Percentiles rank a stretch among this genome's conserved stretches.
These are phyloP conservation scores for Nymphalis polychloros DNA, from an alignment of 2,888 invertebrate species.

Conservation along the genomic window DNA sequence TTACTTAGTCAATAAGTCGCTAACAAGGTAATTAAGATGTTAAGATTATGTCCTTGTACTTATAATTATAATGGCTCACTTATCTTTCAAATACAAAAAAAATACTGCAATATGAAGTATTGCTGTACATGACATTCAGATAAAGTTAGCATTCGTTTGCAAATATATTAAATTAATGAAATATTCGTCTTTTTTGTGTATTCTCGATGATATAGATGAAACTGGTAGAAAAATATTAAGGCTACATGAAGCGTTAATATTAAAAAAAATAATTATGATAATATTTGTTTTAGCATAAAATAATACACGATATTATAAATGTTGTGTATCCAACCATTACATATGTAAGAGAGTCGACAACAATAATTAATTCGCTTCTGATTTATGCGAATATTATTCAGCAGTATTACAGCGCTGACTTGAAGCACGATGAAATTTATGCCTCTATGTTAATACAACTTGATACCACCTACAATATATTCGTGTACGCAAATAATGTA, in stretches of 20 bases:
- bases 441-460: conserved; percentile 59
- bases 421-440: conserved; percentile 58
- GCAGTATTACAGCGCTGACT: conserved; percentile 50
- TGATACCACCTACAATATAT: conserved; percentile 55
- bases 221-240: too few relatives aligned
- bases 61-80: too few relatives aligned
- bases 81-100: too few relatives aligned
- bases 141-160: too few relatives aligned
- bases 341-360: conserved; percentile 49
- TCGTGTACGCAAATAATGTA: conserved; percentile 40
- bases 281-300: conserved; percentile 6
- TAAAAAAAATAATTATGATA: neutral
- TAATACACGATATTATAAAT: conserved; percentile 16
- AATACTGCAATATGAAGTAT: too few relatives aligned
- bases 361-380: conserved; percentile 74
- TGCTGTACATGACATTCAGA: too few relatives aligned
- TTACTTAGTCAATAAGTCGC: too few relatives aligned
- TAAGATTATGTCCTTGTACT: too few relatives aligned
- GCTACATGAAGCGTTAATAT: neutral
- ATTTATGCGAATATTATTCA: conserved; percentile 78
- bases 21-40: too few relatives aligned
- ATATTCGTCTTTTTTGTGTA: too few relatives aligned
- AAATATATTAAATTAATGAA: too few relatives aligned
- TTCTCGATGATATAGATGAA: too few relatives aligned
- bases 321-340: conserved; percentile 31